These are phyloP conservation scores for Zaprionus ghesquierei DNA, from an alignment of 1,140 invertebrate species.

Conservation along the genomic window DNA sequence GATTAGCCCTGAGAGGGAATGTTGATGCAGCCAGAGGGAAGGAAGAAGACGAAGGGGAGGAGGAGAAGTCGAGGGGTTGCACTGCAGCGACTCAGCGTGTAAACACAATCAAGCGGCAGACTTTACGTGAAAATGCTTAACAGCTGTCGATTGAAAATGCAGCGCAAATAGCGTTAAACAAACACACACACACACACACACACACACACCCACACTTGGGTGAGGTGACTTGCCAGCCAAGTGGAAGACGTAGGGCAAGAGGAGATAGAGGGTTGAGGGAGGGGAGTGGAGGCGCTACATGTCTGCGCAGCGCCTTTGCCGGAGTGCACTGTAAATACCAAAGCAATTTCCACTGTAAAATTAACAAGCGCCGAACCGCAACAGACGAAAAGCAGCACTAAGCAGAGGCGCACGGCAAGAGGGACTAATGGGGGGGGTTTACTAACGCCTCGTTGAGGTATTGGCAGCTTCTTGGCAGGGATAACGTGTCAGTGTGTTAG, in stretches of 20 bases:
- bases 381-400: conserved; percentile 55
- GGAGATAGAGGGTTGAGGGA: background rate
- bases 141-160: conserved; percentile 70
- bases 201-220: too few relatives aligned
- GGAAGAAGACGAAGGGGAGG: too few relatives aligned
- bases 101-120: conserved; percentile 66
- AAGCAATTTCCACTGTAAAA: conserved; percentile 77
- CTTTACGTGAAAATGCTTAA: conserved; percentile 66
- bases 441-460: conserved; percentile 20
- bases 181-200: too few relatives aligned
- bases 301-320: conserved; percentile 56
- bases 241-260: background rate
- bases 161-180: conserved; percentile 47
- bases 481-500: conserved; percentile 10
- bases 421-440: background rate
- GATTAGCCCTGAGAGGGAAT: conserved; percentile 59
- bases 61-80: background rate
- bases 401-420: background rate
- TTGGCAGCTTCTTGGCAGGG: conserved; percentile 42
- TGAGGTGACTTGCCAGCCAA: conserved; percentile 6
- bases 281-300: background rate
- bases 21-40: background rate
- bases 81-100: conserved; percentile 14
- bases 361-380: conserved; percentile 76
- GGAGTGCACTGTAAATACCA: conserved; percentile 78